A percentile compares a stretch with the other conserved stretches of the same genome.
phyloP scores from a whole-genome alignment of 2,888 invertebrate genomes.

The Pyrrhia umbra region DNA sequence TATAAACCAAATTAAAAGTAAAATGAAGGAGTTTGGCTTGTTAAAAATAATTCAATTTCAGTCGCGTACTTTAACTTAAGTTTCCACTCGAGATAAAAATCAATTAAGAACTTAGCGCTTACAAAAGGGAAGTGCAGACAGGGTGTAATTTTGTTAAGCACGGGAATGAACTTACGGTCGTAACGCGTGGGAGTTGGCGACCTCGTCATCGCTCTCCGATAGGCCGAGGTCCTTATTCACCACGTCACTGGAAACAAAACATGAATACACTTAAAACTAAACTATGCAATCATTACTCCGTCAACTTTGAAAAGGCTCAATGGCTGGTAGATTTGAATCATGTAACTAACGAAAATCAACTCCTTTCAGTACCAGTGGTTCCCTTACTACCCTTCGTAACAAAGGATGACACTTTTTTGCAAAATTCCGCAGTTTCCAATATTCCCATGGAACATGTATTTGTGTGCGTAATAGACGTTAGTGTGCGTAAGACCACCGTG shows the following conservation, averaged over 20 bases:
- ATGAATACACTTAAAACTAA: slow-evolving; percentile 1
- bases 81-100: slow-evolving; percentile 51
- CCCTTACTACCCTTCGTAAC: no score
- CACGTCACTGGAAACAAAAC: slow-evolving; percentile 77
- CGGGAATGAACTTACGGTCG: slow-evolving; percentile 80
- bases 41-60: slow-evolving; percentile 53
- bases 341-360: no score
- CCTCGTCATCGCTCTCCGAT: slow-evolving; percentile 95
- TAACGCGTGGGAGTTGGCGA: slow-evolving; percentile 80
- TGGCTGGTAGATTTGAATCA: no score
- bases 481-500: slow-evolving; percentile 1
- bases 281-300: no score
- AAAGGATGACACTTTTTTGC: not conserved
- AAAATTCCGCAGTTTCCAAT: not conserved
- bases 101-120: slow-evolving; percentile 58
- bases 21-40: slow-evolving; percentile 25
- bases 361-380: no score
- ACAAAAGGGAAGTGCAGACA: slow-evolving; percentile 30
- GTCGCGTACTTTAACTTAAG: slow-evolving; percentile 46
- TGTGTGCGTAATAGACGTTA: not conserved
- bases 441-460: not conserved
- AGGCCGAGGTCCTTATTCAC: slow-evolving; percentile 92
- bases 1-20: slow-evolving; percentile 25
- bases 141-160: slow-evolving; percentile 31
- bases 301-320: not conserved